These are phyloP conservation scores for Laticauda colubrina DNA, from an alignment of 2,113 vertebrate genomes.

Conservation along the genomic window DNA sequence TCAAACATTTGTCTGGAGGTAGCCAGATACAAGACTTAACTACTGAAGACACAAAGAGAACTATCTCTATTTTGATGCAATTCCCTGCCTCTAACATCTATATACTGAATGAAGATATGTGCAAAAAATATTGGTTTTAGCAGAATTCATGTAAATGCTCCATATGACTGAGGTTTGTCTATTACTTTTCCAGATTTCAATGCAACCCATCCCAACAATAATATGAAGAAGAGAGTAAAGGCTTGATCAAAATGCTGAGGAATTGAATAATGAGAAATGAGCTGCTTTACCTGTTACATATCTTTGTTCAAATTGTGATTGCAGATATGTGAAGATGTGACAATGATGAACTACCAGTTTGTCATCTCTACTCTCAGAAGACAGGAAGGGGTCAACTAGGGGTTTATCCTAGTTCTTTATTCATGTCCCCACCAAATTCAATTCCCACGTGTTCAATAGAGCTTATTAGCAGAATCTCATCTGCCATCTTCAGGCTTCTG, in stretches of 20 bases:
- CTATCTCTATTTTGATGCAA: not conserved
- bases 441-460: not conserved
- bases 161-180: not conserved
- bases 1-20: not conserved
- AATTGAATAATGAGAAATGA: not conserved
- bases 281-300: not conserved
- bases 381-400: not conserved
- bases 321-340: not conserved
- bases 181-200: not conserved
- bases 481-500: too few species aligned
- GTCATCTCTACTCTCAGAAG: not conserved
- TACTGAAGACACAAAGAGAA: not conserved
- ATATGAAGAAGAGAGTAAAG: rapidly evolving
- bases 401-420: not conserved
- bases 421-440: not conserved
- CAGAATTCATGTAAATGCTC: not conserved
- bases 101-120: not conserved
- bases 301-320: not conserved
- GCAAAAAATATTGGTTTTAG: not conserved
- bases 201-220: not conserved
- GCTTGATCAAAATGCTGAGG: not conserved
- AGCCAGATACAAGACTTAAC: not conserved
- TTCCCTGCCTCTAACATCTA: not conserved
- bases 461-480: too few species aligned
- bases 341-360: not conserved